A percentile compares a stretch with the other conserved stretches of the same genome.
Evolutionary conservation across 2,113 vertebrate genomes (phyloP).

Genomic region (Porphyrio hochstetteri): DNA sequence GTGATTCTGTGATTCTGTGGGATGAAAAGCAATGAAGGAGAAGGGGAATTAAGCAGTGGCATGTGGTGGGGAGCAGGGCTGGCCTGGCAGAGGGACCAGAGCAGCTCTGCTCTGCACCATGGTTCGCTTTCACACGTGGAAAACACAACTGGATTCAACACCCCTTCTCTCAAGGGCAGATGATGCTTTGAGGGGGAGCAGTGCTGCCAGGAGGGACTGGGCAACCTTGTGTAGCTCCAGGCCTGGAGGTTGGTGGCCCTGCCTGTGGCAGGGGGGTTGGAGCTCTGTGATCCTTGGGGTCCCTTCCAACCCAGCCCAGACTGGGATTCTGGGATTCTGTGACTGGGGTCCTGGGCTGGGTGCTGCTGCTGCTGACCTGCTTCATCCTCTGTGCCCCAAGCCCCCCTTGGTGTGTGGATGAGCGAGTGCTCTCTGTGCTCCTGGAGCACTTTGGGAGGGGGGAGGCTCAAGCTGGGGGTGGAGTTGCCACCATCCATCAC

Average conservation of each 20-base stretch:
- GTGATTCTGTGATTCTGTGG: too few species aligned
- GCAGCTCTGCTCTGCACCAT: not conserved
- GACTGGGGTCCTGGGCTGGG: not conserved
- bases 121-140: not conserved
- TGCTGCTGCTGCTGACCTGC: not conserved
- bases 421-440: not conserved
- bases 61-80: accelerated
- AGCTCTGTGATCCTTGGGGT: too few species aligned
- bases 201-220: not conserved
- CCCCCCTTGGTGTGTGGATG: accelerated
- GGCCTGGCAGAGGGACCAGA: not conserved
- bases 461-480: not conserved
- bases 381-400: not conserved
- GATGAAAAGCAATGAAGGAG: not conserved
- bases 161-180: too few species aligned
- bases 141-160: not conserved
- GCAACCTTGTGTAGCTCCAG: too few species aligned
- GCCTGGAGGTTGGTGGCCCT: too few species aligned
- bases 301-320: too few species aligned
- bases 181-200: accelerated
- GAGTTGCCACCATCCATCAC: not conserved
- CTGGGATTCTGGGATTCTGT: too few species aligned
- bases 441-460: not conserved
- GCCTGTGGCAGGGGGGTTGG: too few species aligned
- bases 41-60: not conserved